These are phyloP conservation scores for Brenthis ino DNA, from an alignment of 2,888 invertebrate species.

Conservation along the genomic window DNA sequence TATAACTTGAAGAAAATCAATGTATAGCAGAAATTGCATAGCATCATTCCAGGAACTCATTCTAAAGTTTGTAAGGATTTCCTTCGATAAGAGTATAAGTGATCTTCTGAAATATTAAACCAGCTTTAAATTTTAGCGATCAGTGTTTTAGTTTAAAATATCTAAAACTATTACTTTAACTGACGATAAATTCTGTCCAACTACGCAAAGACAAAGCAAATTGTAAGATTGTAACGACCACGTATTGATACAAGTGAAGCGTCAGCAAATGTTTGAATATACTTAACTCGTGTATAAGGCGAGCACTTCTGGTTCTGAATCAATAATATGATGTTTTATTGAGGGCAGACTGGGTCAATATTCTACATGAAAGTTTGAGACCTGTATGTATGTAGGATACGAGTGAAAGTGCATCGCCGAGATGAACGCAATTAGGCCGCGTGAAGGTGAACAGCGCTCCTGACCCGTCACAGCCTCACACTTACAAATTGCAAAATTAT, in stretches of 20 bases:
- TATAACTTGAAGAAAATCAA: too few relatives aligned
- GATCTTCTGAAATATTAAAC: too few relatives aligned
- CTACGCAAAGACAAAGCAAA: background rate
- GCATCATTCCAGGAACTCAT: too few relatives aligned
- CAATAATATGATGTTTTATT: conserved; percentile 16
- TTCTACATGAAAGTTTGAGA: conserved; percentile 19
- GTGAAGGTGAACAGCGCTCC: conserved; percentile 6
- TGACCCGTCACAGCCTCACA: background rate
- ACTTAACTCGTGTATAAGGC: background rate
- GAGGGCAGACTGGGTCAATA: conserved; percentile 14
- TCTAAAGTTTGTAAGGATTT: too few relatives aligned
- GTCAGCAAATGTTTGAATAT: conserved; percentile 19
- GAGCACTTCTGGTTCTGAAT: conserved; percentile 4
- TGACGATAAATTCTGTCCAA: background rate
- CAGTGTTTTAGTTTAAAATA: too few relatives aligned
- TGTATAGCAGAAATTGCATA: too few relatives aligned
- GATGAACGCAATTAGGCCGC: conserved; percentile 23
- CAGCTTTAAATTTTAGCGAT: too few relatives aligned
- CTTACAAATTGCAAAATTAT: too few relatives aligned
- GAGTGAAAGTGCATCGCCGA: conserved; percentile 27
- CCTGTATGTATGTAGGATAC: conserved; percentile 21
- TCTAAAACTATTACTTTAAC: background rate
- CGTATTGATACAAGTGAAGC: conserved; percentile 17
- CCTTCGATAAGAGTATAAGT: too few relatives aligned
- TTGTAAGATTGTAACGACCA: conserved; percentile 8